Evolutionary conservation across 1,140 invertebrate genomes (phyloP), one percentile per base, ranked within the genome.

Genomic region (Drosophila tropicalis): DNA sequence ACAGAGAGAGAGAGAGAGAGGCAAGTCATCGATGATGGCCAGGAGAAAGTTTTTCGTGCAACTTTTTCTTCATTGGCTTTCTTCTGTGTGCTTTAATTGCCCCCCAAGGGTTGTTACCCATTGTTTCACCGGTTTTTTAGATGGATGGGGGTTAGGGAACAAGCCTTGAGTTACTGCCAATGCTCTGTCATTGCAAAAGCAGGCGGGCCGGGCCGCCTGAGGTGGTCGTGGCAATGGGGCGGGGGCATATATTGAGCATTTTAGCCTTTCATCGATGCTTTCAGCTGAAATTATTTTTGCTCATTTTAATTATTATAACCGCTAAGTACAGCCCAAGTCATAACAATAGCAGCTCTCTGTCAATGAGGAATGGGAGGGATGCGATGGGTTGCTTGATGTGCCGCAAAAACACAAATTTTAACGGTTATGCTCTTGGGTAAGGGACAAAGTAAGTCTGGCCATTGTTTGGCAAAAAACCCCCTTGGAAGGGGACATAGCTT

Each of bases 271-370:
- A 89, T 89, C 84, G 84, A 89, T 89, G 84, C 84, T 89, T 89
- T 89, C 78, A 76, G 54, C 77, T 70, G 68, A 89, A 89, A 89
- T 89, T 89, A 89, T 86, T 86, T 61, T 86, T 73, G 84, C 84
- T 84, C 84, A 89, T 89, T 89, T 87, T 87, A 87, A 87, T 89
- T 89, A 89, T 89, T 89, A 89, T 81, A 89, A 89, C 84, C 79
- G 68, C 83, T 81, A 86, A 86, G 71, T 79, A 81, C 77, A 67
- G 67, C 15, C 9, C 41, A 41, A 68, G 54, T 34, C 39, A 58
- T 32, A 58, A 44, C 62, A 69, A 15, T 68, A 25, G 56, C 70
- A 13, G 68, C 36, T 44, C 19, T 7, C 12, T n/a, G 25, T 54
- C 25, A 3, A 10, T 10, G 12, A 9, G n/a, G 17, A 7, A 22